Base-by-base conservation (phyloP, 1,140 invertebrate genomes). In the Carposina sasakii region DNA sequence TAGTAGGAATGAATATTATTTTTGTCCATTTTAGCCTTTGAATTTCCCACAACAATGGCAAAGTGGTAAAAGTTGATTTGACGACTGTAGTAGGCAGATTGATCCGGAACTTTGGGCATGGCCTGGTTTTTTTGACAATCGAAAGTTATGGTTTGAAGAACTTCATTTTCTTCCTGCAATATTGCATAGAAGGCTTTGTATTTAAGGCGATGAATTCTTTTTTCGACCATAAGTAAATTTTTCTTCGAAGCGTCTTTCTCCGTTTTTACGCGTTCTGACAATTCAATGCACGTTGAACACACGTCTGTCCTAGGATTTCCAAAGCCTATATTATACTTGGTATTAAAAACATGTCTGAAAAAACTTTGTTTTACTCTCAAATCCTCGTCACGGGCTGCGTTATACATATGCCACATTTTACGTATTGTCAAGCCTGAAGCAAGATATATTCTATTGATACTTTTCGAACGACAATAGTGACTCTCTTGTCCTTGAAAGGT, bases 41-140 rank as follows among this genome's bases (percentile, higher is more conserved):
- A 51, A 36, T 23, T 21, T 21, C 64, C 66, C 39, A 49, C 39
- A 8, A 68, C 63, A 17, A 75, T 60, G 4, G 64, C 67, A 37
- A 75, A 72, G 49, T 71, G 72, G 33, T 67, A 71, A 19, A 71
- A 46, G 51, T 67, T 63, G 6, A 77, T 43, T 49, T 81, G 69
- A 6, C 65, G 21, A n/a, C 47, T 47, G 33, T 71, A 76, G 57
- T 74, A 76, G 1, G 63, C 57, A 24, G 34, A 40, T 48, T 76
- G 72, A 42, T 76, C 68, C 8, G 61, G 68, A 10, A 76, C 12
- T 53, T 73, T 76, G 1, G 66, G 65, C 5, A 73, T 23, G 2
- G 44, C 45, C 16, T 63, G 21, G 52, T 76, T 72, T 48, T 76
- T 74, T 48, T 73, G 56, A 23, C 63, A 69, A 39, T 75, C 67